Percentiles rank a stretch among this genome's conserved stretches.
Evolutionary conservation across 2,888 invertebrate species (phyloP).

Genomic region (Aelia acuminata): DNA sequence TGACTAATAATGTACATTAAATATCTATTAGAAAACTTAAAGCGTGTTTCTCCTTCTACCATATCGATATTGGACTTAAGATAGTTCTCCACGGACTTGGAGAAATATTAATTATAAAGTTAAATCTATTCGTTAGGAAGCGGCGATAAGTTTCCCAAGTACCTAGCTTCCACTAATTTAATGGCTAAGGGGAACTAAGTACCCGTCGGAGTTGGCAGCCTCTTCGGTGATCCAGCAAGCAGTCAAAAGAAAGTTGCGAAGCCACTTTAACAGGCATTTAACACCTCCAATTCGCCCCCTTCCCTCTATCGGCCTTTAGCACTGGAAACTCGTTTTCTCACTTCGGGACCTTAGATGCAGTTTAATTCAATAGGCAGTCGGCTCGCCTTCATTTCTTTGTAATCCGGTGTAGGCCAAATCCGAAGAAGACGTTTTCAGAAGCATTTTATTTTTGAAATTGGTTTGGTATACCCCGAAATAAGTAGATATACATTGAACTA

Average conservation of each 20-base stretch:
- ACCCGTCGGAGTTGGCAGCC: neutral
- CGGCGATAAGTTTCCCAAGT: neutral
- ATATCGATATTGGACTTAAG: no score
- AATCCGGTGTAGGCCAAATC: neutral
- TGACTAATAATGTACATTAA: no score
- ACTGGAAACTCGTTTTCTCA: neutral
- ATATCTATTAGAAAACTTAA: no score
- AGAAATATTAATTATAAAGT: neutral
- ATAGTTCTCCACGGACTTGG: neutral
- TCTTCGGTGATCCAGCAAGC: neutral
- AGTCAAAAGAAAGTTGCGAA: conserved; percentile 23
- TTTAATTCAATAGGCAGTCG: neutral
- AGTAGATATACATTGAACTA: no score
- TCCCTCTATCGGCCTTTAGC: neutral
- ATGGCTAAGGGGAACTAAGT: neutral
- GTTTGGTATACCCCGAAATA: no score
- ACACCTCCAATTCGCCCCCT: neutral
- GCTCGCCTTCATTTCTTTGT: neutral
- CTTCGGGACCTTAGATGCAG: neutral
- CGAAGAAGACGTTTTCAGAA: neutral
- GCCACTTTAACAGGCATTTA: conserved; percentile 32
- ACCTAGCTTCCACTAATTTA: neutral
- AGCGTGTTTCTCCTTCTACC: no score
- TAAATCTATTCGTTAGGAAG: neutral
- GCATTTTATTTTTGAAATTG: neutral